phyloP scores from a whole-genome alignment of 2,888 invertebrate genomes.

The Thyatira batis region DNA sequence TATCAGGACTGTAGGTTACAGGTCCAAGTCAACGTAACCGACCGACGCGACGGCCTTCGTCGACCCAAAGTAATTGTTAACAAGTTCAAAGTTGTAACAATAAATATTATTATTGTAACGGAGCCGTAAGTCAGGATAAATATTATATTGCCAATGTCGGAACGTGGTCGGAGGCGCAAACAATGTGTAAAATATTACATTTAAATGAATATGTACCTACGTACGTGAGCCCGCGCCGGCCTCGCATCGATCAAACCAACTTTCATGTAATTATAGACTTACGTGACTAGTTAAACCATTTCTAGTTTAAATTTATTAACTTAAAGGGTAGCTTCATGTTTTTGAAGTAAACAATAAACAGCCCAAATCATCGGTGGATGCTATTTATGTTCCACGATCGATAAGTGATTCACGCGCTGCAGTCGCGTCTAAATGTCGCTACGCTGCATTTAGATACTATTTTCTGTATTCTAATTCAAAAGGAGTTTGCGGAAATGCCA shows the following conservation, averaged over 20 bases:
- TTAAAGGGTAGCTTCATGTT: background rate
- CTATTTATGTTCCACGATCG: background rate
- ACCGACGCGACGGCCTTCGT: background rate
- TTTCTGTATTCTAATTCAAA: no score
- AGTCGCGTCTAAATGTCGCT: background rate
- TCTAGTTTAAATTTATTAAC: background rate
- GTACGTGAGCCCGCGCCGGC: background rate
- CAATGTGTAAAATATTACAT: slow-evolving; percentile 7
- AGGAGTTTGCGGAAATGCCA: no score
- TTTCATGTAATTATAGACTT: background rate
- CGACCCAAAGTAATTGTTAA: background rate
- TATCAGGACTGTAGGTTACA: background rate
- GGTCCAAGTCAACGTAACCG: background rate
- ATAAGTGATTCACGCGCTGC: background rate
- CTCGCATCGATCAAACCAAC: background rate
- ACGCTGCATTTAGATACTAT: no score
- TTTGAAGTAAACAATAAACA: no score
- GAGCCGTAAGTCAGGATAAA: slow-evolving; percentile 12
- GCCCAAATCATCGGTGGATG: background rate
- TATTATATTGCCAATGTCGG: slow-evolving; percentile 24
- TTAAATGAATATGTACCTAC: background rate
- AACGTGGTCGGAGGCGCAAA: slow-evolving; percentile 23
- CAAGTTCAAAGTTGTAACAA: slow-evolving; percentile 21
- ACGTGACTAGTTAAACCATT: background rate
- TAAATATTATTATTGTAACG: slow-evolving; percentile 17